phyloP scores from a whole-genome alignment of 2,888 invertebrate species.

The Synergus itoensis region DNA sequence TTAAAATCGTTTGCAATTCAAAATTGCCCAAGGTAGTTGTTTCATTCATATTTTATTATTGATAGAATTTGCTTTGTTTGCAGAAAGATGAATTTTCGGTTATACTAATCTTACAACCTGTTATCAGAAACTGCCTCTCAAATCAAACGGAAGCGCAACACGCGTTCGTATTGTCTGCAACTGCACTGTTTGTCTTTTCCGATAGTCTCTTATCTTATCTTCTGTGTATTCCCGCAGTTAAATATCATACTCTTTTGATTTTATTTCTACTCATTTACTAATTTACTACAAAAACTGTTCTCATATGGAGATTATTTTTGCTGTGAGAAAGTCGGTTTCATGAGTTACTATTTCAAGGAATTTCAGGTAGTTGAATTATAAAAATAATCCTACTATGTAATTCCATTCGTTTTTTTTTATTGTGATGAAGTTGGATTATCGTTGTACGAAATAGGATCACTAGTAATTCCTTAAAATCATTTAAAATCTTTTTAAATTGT shows the following conservation, averaged over 20 bases:
- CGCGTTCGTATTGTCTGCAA: conserved; percentile 53
- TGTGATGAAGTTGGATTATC: too few species aligned
- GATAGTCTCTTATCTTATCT: conserved; percentile 69
- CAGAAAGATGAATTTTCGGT: conserved; percentile 17
- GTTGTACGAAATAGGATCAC: too few species aligned
- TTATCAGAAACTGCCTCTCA: conserved; percentile 47
- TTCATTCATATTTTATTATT: background rate
- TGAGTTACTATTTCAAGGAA: background rate
- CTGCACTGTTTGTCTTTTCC: conserved; percentile 58
- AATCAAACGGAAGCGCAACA: conserved; percentile 59
- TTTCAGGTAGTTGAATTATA: too few species aligned
- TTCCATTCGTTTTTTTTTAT: too few species aligned
- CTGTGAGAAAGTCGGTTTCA: background rate
- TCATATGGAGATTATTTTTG: background rate
- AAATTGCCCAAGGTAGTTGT: background rate
- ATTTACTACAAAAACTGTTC: background rate
- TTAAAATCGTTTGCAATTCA: too few species aligned
- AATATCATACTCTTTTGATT: background rate
- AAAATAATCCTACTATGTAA: too few species aligned
- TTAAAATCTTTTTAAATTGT: too few species aligned
- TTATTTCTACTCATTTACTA: background rate
- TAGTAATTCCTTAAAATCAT: too few species aligned
- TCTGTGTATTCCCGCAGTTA: background rate
- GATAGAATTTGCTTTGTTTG: conserved; percentile 20
- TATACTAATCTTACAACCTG: conserved; percentile 11